Evolutionary conservation across 2,113 vertebrate species (phyloP).

Genomic region (Trichomycterus rosablanca): DNA sequence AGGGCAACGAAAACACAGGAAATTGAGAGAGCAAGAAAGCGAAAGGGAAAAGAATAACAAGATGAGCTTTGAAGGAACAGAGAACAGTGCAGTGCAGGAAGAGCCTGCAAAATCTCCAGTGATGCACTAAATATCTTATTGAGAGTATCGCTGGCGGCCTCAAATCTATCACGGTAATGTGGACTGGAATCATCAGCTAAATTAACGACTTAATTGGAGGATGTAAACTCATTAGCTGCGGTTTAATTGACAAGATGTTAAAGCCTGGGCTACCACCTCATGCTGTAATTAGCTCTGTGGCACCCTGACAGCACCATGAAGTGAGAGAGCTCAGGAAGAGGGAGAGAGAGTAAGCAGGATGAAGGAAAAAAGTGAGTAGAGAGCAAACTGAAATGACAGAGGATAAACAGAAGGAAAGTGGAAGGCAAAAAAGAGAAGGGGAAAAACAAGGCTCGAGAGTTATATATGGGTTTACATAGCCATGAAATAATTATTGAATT

Average conservation of each 20-base stretch:
- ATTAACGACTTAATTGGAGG: conserved; percentile 38
- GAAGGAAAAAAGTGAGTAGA: neutral
- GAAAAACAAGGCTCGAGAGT: neutral
- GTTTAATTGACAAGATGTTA: conserved; percentile 37
- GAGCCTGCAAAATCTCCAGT: neutral
- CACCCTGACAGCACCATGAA: conserved; percentile 36
- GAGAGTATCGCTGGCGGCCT: conserved; percentile 13
- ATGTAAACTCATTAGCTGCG: conserved; percentile 42
- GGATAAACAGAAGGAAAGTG: neutral
- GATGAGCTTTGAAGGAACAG: conserved; percentile 21
- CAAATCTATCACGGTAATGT: conserved; percentile 28
- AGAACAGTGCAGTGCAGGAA: neutral
- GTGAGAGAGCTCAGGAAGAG: conserved; percentile 4
- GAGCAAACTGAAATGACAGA: neutral
- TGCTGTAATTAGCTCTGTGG: conserved; percentile 56
- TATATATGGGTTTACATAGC: conserved; percentile 19
- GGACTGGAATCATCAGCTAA: conserved; percentile 22
- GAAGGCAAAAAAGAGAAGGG: neutral
- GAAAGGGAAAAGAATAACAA: conserved; percentile 26
- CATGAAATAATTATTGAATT: conserved; percentile 22
- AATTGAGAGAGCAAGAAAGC: conserved; percentile 11
- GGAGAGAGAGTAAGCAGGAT: neutral
- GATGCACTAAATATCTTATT: neutral
- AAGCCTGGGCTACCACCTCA: conserved; percentile 52
- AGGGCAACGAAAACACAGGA: conserved; percentile 29